Base-by-base conservation (phyloP, 2,888 invertebrate genomes). In the Parasteatoda lunata region DNA sequence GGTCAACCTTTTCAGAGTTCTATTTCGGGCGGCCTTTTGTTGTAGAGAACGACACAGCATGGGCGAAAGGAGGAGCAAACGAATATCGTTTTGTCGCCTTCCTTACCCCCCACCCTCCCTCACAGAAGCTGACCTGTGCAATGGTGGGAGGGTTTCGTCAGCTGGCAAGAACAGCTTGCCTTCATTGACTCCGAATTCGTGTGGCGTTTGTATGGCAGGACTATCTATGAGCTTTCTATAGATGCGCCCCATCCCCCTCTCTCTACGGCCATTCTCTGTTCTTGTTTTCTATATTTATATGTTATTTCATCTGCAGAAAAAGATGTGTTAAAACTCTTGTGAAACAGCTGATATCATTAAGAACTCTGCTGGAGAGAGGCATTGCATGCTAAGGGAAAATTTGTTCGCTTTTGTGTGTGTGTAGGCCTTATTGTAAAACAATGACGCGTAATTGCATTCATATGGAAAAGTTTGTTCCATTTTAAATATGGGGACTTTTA, bases 121-220 rank as follows among this genome's bases (percentile, higher is more conserved):
- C 69, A 47, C 59, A 47, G 45, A 45, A 47, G 71, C 80, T 86
- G 85, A 86, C 85, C 85, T 77, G 70, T 75, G 84, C 78, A 59
- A 69, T 64, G 77, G 84, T 84, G 73, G 84, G 79, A 84, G 75
- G 69, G 78, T 69, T 51, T 72, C 87, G 87, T 83, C 87, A 87
- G 82, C 88, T 88, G 88, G 88, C 54, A 71, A 75, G 30, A 82
- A 88, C 88, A 88, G 88, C 88, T 83, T 79, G 78, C 88, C 83
- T 76, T 88, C 83, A 88, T 88, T 78, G 88, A 88, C 83, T 87
- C 49, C 80, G 65, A 77, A 79, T 71, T 76, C 84, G 66, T 48
- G 71, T 59, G 54, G 76, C 51, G 72, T 71, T 65, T 70, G 73
- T 82, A 80, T 76, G 8, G 59, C 59, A 82, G 75, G 64, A 30